Conservation (phyloP, 2,797 vertebrate genomes). For the Ispidina picta region DNA sequence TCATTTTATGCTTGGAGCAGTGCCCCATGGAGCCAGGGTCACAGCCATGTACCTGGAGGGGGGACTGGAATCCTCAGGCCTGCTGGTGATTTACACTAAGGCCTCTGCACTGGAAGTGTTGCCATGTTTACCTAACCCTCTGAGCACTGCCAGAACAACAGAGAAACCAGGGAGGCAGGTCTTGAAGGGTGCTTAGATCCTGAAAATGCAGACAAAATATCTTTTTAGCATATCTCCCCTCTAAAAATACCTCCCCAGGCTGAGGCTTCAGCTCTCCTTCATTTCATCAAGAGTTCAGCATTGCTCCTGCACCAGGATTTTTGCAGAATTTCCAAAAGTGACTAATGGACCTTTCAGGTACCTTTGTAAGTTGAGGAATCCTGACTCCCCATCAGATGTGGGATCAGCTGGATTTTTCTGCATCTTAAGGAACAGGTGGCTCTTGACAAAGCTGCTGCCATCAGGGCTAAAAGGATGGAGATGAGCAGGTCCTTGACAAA, state of each 20-base stretch:
- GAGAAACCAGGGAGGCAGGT: not conserved
- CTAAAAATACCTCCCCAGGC: not conserved
- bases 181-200: not conserved
- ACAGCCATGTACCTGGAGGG: not conserved
- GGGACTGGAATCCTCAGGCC: not conserved
- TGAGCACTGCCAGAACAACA: not conserved
- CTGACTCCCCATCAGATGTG: not conserved
- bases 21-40: not conserved
- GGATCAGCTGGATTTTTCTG: not conserved
- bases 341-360: not conserved
- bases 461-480: not conserved
- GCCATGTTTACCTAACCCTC: not conserved
- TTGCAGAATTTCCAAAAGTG: not conserved
- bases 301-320: not conserved
- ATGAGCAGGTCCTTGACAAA: not conserved
- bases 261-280: not conserved
- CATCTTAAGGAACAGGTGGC: not conserved
- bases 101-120: not conserved
- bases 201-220: not conserved
- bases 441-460: not conserved
- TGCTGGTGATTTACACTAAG: slow-evolving; percentile 23
- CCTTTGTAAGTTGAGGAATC: not conserved
- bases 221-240: not conserved
- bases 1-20: not conserved
- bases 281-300: not conserved